Evolutionary conservation across 2,113 vertebrate species (phyloP).

Genomic region (Cyanistes caeruleus): DNA sequence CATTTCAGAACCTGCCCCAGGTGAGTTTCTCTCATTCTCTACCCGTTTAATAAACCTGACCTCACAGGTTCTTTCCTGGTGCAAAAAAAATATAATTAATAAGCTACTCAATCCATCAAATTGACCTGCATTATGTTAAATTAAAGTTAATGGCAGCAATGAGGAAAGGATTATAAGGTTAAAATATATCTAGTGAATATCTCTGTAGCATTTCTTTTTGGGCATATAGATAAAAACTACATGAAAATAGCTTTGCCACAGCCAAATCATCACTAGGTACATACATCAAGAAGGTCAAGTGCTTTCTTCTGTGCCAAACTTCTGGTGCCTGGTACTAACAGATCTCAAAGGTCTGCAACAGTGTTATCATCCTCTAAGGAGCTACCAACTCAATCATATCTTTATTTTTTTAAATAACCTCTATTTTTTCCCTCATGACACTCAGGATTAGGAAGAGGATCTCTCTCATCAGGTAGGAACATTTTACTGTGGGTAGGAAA

Average conservation of each 20-base stretch:
- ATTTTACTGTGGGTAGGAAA: not conserved
- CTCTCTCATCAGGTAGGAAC: not conserved
- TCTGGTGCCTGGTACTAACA: not conserved
- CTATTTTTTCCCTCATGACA: not conserved
- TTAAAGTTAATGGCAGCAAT: conserved; percentile 27
- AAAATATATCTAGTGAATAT: not conserved
- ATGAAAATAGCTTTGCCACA: not conserved
- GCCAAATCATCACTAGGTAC: not conserved
- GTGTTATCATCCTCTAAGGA: not conserved
- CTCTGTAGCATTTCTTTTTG: not conserved
- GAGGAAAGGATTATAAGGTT: not conserved
- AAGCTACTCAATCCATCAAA: not conserved
- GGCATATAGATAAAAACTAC: not conserved
- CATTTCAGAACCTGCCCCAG: not conserved
- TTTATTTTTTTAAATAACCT: not conserved
- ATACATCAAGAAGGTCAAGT: not conserved
- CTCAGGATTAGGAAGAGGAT: not conserved
- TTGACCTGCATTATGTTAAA: conserved; percentile 13
- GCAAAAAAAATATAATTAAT: conserved; percentile 38
- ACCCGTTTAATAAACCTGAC: conserved; percentile 52
- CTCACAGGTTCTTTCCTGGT: conserved; percentile 47
- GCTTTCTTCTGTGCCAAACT: not conserved
- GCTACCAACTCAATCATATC: not conserved
- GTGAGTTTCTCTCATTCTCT: conserved; percentile 37
- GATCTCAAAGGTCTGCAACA: not conserved